Percentiles rank a stretch among this genome's conserved stretches.
Conservation (phyloP, 2,888 invertebrate species). For the Archips crataeganus region DNA sequence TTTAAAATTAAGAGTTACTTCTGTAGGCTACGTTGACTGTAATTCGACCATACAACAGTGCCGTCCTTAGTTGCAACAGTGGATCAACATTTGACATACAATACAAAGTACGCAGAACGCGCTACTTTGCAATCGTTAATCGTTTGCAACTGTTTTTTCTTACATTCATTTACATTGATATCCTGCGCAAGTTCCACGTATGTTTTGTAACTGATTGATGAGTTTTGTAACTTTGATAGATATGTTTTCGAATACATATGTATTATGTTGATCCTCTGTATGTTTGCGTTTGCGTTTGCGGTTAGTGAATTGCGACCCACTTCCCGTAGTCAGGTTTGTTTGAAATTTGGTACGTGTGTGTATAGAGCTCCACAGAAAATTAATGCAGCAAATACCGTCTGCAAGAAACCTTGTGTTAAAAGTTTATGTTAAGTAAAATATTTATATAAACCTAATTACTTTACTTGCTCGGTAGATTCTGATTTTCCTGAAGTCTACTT, state of each 20-base stretch:
- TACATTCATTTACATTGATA: conserved; percentile 16
- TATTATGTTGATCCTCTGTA: not conserved
- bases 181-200: conserved; percentile 32
- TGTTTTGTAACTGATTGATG: conserved; percentile 1
- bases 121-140: not conserved
- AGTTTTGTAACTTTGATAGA: conserved; percentile 1
- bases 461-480: no score
- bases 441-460: no score
- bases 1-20: no score
- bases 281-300: not conserved
- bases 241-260: not conserved
- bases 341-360: no score
- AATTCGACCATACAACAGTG: no score
- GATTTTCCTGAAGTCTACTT: not conserved
- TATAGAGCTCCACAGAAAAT: no score
- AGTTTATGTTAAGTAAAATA: no score
- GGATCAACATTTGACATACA: not conserved
- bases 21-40: no score
- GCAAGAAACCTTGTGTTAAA: no score
- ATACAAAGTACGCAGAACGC: not conserved
- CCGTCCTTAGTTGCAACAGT: not conserved
- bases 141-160: conserved; percentile 4
- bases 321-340: no score
- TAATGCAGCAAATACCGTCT: no score
- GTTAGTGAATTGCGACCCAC: no score